Conservation (phyloP, 2,113 vertebrate species). For the Polypterus senegalus region DNA sequence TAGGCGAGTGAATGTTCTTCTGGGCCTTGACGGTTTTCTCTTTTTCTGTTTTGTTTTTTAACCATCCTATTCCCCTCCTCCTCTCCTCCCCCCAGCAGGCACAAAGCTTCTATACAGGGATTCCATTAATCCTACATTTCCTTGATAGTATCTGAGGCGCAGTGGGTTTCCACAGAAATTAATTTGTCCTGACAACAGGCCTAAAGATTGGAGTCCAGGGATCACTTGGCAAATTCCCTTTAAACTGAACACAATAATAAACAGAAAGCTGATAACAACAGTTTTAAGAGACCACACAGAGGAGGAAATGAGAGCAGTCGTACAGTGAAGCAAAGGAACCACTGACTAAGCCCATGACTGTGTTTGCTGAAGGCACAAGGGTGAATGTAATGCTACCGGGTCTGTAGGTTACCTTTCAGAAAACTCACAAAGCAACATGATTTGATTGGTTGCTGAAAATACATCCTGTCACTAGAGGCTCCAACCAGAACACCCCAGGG, state of each 20-base stretch:
- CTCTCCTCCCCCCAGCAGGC: conserved; percentile 19
- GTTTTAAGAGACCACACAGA: conserved; percentile 41
- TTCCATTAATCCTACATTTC: conserved; percentile 57
- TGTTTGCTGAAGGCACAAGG: too few species aligned
- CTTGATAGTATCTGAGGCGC: conserved; percentile 50
- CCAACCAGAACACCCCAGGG: too few species aligned
- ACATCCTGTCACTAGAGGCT: too few species aligned
- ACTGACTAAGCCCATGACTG: neutral
- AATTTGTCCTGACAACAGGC: conserved; percentile 59
- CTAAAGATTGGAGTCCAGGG: conserved; percentile 55
- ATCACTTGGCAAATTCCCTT: conserved; percentile 50
- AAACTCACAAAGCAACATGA: too few species aligned
- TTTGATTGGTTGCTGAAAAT: too few species aligned
- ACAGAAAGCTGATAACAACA: conserved; percentile 43
- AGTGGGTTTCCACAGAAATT: conserved; percentile 56
- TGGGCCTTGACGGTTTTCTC: conserved; percentile 8
- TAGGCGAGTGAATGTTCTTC: conserved; percentile 16
- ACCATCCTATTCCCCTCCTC: conserved; percentile 15
- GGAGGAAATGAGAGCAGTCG: conserved; percentile 21
- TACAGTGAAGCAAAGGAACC: neutral
- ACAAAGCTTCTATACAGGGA: conserved; percentile 39
- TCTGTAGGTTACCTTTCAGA: too few species aligned
- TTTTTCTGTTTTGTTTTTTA: conserved; percentile 14
- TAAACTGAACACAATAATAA: conserved; percentile 52
- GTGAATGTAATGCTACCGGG: too few species aligned